A percentile compares a stretch with the other conserved stretches of the same genome.
Evolutionary conservation across 2,888 invertebrate species (phyloP).

Genomic region (Hofmannophila pseudospretella): DNA sequence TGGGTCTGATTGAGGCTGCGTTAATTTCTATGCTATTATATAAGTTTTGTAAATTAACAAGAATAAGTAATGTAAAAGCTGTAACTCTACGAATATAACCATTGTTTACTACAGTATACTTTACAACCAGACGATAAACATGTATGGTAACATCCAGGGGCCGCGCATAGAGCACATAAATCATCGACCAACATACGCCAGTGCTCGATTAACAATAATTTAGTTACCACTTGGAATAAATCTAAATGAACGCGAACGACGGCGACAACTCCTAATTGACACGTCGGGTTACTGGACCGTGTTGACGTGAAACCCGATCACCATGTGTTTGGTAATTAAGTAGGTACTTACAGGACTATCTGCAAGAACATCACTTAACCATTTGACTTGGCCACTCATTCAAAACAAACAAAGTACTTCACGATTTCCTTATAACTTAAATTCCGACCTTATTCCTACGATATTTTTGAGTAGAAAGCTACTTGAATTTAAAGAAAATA

Average conservation of each 20-base stretch:
- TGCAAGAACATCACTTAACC: conserved; percentile 9
- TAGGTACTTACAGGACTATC: conserved; percentile 49
- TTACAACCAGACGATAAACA: background rate
- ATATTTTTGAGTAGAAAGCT: too few relatives aligned
- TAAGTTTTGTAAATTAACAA: too few relatives aligned
- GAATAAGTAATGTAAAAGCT: too few relatives aligned
- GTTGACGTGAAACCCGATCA: conserved; percentile 47
- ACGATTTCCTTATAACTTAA: too few relatives aligned
- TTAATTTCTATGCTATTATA: too few relatives aligned
- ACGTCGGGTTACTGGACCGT: conserved; percentile 57
- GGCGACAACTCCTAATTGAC: conserved; percentile 55
- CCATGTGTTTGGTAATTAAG: conserved; percentile 46
- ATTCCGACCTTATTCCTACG: too few relatives aligned
- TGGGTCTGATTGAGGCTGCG: too few relatives aligned
- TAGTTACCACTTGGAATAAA: conserved; percentile 55
- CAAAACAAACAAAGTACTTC: too few relatives aligned
- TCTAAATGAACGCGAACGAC: conserved; percentile 50
- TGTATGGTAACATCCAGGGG: background rate
- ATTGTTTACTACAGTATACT: background rate
- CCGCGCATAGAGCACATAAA: conserved; percentile 9
- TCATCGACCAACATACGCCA: conserved; percentile 12
- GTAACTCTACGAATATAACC: too few relatives aligned
- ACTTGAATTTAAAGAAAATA: too few relatives aligned
- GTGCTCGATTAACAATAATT: conserved; percentile 51
- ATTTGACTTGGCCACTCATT: too few relatives aligned